These are phyloP conservation scores for Bungarus multicinctus DNA, from an alignment of 2,113 vertebrate species.

Conservation along the genomic window DNA sequence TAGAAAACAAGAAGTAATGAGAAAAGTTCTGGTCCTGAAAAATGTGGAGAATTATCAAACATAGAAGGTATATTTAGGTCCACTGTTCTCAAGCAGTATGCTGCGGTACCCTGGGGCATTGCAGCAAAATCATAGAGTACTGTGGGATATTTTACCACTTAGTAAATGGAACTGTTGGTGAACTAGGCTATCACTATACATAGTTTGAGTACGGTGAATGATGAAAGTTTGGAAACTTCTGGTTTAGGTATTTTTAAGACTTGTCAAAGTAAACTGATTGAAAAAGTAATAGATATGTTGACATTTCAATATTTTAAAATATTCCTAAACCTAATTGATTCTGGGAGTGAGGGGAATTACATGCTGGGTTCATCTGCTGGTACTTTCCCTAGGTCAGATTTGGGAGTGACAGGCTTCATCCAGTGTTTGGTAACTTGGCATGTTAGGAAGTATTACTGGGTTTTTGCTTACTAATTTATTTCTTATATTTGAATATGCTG, in stretches of 20 bases:
- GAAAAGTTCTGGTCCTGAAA: neutral
- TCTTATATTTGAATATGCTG: neutral
- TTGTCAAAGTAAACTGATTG: neutral
- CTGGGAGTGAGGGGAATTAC: neutral
- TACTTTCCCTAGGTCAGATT: neutral
- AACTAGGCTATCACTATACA: neutral
- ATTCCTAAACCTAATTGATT: neutral
- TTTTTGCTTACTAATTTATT: neutral
- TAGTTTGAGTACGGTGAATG: neutral
- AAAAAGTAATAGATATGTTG: neutral
- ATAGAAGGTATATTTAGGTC: neutral
- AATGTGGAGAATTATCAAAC: neutral
- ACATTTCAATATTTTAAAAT: neutral
- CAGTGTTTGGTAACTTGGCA: neutral
- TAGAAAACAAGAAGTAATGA: neutral
- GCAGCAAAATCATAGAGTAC: neutral
- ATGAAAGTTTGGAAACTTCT: neutral
- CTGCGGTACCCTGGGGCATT: neutral
- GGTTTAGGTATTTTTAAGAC: neutral
- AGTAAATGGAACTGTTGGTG: neutral
- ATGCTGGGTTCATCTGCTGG: neutral
- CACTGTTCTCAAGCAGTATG: neutral
- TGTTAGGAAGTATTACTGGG: neutral
- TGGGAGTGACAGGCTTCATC: neutral
- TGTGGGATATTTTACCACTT: neutral